These are phyloP conservation scores for Ctenodactylus gundi DNA, from an alignment of 2,113 vertebrate genomes.

Conservation along the genomic window DNA sequence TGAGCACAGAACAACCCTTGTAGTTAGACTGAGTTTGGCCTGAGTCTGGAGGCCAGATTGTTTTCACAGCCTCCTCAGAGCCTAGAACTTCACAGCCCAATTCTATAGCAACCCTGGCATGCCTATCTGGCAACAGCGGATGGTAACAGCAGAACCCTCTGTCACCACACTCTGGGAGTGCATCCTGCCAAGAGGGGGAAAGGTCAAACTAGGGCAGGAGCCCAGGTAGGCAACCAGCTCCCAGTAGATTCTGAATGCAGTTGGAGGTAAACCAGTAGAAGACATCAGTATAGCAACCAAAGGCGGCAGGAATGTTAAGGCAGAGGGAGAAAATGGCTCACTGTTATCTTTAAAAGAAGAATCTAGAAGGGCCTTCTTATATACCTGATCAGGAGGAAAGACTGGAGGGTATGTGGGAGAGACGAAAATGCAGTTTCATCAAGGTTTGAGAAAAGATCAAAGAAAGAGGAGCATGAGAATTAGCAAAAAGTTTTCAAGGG, in stretches of 20 bases:
- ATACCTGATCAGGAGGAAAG: background rate
- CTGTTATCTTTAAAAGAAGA: background rate
- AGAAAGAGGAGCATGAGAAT: background rate
- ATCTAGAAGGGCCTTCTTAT: background rate
- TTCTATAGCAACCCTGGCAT: constrained; percentile 28
- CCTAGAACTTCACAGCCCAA: background rate
- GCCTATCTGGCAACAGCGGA: background rate
- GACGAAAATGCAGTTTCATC: background rate
- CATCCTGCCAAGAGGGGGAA: constrained; percentile 53
- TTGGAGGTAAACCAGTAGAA: constrained; percentile 31
- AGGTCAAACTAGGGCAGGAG: constrained; percentile 36
- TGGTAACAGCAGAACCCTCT: constrained; percentile 6
- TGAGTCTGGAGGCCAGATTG: background rate
- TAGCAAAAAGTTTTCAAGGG: no score
- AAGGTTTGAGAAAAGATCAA: background rate
- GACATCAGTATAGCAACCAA: background rate
- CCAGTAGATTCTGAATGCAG: constrained; percentile 3
- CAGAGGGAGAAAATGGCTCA: background rate
- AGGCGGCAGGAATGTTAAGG: background rate
- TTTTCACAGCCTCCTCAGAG: background rate
- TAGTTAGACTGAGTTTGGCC: background rate
- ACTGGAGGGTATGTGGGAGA: background rate
- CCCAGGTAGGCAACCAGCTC: constrained; percentile 20
- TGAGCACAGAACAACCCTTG: background rate
- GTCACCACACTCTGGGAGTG: constrained; percentile 16